Conservation (phyloP, 2,797 vertebrate species). For the Molothrus aeneus region DNA sequence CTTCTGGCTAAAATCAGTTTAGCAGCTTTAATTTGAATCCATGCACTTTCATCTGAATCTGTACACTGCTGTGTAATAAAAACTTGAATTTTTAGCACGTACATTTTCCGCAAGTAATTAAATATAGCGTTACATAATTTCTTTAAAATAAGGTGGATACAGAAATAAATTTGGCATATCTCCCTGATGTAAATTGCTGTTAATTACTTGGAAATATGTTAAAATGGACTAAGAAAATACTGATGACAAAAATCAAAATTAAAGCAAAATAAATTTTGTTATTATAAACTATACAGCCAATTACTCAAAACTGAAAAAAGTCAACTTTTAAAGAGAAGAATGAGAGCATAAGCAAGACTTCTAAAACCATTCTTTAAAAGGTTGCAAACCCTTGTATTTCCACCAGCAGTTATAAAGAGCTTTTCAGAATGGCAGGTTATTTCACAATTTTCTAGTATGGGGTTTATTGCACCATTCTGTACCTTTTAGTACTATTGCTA, state of each 20-base stretch:
- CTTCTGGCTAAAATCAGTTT: neutral
- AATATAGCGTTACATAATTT: neutral
- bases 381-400: neutral
- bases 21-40: neutral
- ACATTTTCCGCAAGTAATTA: neutral
- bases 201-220: neutral
- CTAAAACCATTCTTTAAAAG: neutral
- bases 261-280: neutral
- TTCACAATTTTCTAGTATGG: neutral
- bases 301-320: neutral
- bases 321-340: neutral
- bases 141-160: neutral
- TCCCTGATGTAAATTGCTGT: neutral
- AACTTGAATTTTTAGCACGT: neutral
- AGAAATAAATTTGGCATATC: neutral
- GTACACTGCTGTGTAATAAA: neutral
- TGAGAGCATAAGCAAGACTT: neutral
- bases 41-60: neutral
- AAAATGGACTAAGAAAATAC: neutral
- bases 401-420: neutral
- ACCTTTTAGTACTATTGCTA: neutral
- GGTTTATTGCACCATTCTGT: neutral
- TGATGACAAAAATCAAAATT: neutral
- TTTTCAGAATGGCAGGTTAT: neutral
- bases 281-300: neutral